Evolutionary conservation across 2,113 vertebrate genomes (phyloP).

Genomic region (Dolichallabes microphthalmus): DNA sequence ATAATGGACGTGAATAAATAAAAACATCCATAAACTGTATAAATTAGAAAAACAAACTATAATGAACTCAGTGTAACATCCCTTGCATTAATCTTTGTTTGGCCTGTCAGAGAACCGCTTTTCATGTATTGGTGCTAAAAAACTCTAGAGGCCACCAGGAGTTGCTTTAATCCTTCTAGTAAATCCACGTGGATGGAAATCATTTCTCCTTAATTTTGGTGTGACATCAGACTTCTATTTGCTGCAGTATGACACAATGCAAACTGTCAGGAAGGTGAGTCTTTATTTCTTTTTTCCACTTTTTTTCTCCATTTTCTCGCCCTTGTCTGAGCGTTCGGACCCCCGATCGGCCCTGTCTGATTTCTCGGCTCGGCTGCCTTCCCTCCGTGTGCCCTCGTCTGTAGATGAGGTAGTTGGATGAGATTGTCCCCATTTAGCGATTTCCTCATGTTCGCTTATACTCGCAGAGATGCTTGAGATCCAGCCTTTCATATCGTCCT

Average conservation of each 20-base stretch:
- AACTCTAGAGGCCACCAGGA: slow-evolving; percentile 30
- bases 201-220: slow-evolving; percentile 34
- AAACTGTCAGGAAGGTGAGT: slow-evolving; percentile 25
- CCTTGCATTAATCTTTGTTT: slow-evolving; percentile 58
- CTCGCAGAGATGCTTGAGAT: slow-evolving; percentile 74
- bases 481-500: slow-evolving; percentile 91
- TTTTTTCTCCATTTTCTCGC: slow-evolving; percentile 75
- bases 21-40: slow-evolving; percentile 9
- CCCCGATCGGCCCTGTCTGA: slow-evolving; percentile 67
- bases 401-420: slow-evolving; percentile 92
- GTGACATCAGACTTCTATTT: slow-evolving; percentile 19
- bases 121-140: slow-evolving; percentile 26
- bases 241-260: neutral
- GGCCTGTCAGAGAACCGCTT: slow-evolving; percentile 47
- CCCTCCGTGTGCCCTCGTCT: slow-evolving; percentile 84
- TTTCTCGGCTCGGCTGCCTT: slow-evolving; percentile 77
- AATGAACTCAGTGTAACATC: slow-evolving; percentile 65
- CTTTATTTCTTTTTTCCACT: slow-evolving; percentile 82
- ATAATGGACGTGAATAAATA: neutral
- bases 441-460: slow-evolving; percentile 82
- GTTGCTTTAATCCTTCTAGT: slow-evolving; percentile 36
- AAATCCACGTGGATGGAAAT: slow-evolving; percentile 41
- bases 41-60: slow-evolving; percentile 45
- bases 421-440: slow-evolving; percentile 81
- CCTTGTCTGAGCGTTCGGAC: slow-evolving; percentile 69